Evolutionary conservation across 2,888 invertebrate species (phyloP), one percentile per base, ranked within the genome.

Genomic region (Plebejus melissa): DNA sequence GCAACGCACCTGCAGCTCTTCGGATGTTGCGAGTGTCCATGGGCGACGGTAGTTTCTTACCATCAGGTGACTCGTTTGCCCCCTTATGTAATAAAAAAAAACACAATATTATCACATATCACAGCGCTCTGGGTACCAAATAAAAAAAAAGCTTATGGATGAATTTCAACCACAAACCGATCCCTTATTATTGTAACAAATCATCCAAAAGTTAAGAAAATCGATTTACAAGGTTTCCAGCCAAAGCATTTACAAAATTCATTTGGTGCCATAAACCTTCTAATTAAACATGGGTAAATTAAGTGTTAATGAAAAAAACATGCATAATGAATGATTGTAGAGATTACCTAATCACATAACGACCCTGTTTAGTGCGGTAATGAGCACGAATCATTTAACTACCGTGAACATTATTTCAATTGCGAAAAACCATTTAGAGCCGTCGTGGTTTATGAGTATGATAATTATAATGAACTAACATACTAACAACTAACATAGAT

Each of bases 271-370:
- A 2, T 9, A 58, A 9, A 22, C 22, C 16, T 22, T 1, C 22
- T 22, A 22, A 7, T 4, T 60, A 60, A 28, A 28, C 28, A 28
- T n/a, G 58, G 58, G 5, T 6, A 4, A 11, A 60, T 60, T 28
- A 60, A 3, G 60, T 60, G 60, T 3, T 60, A 60, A 60, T 60
- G 60, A 60, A 28, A 60, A 60, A 60, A 28, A 60, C 60, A 60
- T 28, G 28, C 60, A n/a, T 22, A 60, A 22, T 58, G 0, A 60
- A 28, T 11, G 60, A 60, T 60, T 60, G 60, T 60, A 60, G 9
- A 28, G 60, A 60, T 60, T 60, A 60, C 60, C 1, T 28, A 60
- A 60, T 60, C 60, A 60, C 11, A 28, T 60, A 60, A 60, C 28
- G 60, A 60, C 60, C 60, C 28, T 28, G 60, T 60, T 60, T 60